Conservation (phyloP, 1,140 invertebrate genomes). For the Drosophila athabasca region DNA sequence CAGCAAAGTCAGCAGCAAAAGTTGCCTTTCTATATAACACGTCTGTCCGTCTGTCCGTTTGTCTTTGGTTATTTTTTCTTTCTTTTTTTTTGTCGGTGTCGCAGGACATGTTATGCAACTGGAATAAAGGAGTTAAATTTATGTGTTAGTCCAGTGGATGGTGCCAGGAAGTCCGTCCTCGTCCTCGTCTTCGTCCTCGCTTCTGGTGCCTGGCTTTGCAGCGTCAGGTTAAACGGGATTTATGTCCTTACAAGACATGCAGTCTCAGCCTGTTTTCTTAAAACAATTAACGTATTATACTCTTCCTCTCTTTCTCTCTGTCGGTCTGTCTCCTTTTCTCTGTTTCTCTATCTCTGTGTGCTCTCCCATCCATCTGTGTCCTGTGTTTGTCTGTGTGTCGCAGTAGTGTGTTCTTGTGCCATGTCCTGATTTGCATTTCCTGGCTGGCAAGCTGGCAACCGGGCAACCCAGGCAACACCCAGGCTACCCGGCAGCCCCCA, state of each 20-base stretch:
- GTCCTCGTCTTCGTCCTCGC: no score
- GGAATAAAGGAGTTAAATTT: conserved; percentile 74
- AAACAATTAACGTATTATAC: conserved; percentile 72
- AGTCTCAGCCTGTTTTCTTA: conserved; percentile 62
- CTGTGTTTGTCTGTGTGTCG: conserved; percentile 38
- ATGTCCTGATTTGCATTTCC: conserved; percentile 64
- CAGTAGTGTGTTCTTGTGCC: background rate
- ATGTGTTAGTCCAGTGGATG: conserved; percentile 62
- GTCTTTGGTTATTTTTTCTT: conserved; percentile 36
- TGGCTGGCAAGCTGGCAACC: conserved; percentile 19
- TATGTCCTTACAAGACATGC: conserved; percentile 59
- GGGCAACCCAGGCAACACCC: background rate
- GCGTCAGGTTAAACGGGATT: conserved; percentile 77
- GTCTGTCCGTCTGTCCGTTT: conserved; percentile 49
- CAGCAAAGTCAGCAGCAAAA: conserved; percentile 72
- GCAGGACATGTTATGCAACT: conserved; percentile 78
- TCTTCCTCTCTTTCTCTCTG: conserved; percentile 5
- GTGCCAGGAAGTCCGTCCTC: conserved; percentile 24
- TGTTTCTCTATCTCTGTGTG: conserved; percentile 7
- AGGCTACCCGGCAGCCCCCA: conserved; percentile 1
- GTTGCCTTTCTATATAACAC: conserved; percentile 63
- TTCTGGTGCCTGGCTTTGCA: conserved; percentile 41
- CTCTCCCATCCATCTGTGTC: conserved; percentile 44
- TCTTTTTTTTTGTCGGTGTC: conserved; percentile 52
- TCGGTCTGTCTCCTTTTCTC: background rate